Conservation (phyloP, 2,113 vertebrate species). For the Genyomyrus donnyi region DNA sequence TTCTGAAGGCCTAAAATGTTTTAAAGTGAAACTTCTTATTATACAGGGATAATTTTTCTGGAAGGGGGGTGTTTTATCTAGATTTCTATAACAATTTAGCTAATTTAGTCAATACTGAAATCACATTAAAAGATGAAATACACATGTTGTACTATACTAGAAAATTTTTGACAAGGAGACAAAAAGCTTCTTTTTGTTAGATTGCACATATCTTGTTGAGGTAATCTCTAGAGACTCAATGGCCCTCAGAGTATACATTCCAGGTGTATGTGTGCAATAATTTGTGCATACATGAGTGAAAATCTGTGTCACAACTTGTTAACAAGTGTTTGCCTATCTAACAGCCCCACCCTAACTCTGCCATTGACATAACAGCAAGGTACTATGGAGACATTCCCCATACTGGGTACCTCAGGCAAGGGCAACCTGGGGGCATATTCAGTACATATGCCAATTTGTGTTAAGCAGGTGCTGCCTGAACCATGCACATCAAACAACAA, state of each 20-base stretch:
- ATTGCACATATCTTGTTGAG: neutral
- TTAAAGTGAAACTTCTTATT: neutral
- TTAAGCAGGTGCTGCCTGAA: neutral
- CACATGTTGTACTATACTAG: neutral
- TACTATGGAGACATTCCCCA: neutral
- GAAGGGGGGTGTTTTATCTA: neutral
- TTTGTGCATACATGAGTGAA: neutral
- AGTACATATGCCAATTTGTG: neutral
- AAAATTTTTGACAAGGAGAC: neutral
- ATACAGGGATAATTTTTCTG: neutral
- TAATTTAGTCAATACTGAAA: neutral
- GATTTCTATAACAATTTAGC: neutral
- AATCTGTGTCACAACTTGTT: neutral
- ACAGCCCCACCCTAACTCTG: neutral
- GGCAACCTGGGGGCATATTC: neutral
- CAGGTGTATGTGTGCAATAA: neutral
- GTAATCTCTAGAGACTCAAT: neutral
- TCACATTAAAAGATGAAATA: neutral
- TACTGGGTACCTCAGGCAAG: neutral
- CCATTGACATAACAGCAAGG: neutral
- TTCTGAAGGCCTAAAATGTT: neutral
- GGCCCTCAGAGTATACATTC: neutral
- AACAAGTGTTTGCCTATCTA: neutral
- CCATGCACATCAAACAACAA: neutral
- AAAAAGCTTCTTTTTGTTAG: neutral